Conservation (phyloP, 2,888 invertebrate species). For the Bellardia bayeri region DNA sequence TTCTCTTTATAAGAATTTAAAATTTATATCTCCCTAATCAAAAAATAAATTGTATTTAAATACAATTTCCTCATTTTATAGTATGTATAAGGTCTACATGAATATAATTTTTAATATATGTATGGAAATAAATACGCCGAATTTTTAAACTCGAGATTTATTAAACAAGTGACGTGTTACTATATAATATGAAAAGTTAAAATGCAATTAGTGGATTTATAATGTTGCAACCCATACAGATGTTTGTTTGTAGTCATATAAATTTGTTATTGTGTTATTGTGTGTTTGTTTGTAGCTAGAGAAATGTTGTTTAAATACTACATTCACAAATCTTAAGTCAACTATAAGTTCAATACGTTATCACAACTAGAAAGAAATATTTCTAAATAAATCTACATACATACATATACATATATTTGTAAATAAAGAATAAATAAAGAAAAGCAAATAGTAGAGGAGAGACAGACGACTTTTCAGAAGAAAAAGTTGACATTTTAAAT, state of each 20-base stretch:
- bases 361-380: constrained; percentile 15
- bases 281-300: not conserved
- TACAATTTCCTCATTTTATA: not conserved
- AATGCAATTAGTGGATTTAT: not conserved
- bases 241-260: not conserved
- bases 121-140: not conserved
- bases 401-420: no score
- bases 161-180: not conserved
- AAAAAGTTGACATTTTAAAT: constrained; percentile 62
- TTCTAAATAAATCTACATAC: no score
- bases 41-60: not conserved
- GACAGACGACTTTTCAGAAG: not conserved
- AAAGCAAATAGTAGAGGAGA: constrained; percentile 31
- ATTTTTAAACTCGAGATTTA: not conserved
- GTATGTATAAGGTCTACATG: not conserved
- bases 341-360: constrained; percentile 62
- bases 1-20: no score
- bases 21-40: no score
- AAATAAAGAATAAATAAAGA: not conserved
- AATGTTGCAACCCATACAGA: constrained; percentile 2
- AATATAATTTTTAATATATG: not conserved
- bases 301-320: not conserved
- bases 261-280: not conserved
- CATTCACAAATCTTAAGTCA: constrained; percentile 27
- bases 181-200: not conserved